Base-by-base conservation (phyloP, 2,113 vertebrate species). In the Lethenteron reissneri region DNA sequence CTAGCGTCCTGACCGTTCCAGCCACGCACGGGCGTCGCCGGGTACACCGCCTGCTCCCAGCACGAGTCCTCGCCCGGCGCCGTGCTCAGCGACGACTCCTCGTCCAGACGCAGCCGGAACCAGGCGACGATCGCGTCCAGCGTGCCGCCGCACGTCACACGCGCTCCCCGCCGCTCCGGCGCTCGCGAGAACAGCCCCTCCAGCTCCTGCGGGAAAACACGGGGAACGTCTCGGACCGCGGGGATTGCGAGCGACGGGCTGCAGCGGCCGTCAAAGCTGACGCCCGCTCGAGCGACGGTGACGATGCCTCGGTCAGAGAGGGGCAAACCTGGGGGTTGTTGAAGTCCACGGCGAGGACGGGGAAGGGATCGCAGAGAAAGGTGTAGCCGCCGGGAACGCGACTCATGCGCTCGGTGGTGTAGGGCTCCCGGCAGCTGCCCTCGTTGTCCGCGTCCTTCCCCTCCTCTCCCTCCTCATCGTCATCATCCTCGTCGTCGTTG, bases 41-140 rank as follows among this genome's bases (percentile, higher is more conserved):
- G 92, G 76, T 92, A 99, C 74, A 97, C 83, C 74, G 92, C 92
- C 78, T 99, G 92, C 70, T 99, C 94, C 94, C 94, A 99, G 76
- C 94, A 99, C 0, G 88, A 94, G 75, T 95, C 86, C 76, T 94
- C 90, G 73, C 82, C 82, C 2, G 94, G 94, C 75, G 84, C 87
- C 2, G 94, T 99, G 21, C 89, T 96, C 1, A 99, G 77, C 77
- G 80, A 78, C 72, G 83, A 84, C 68, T 95, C 87, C 17, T 89
- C 83, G 72, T 99, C 92, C 70, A 99, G 84, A 59, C 91, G 90
- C 15, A 99, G 85, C 41, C 88, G 84, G 84, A 99, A 99, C 94
- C 94, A 97, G 57, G 94, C 82, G 17, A 89, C 84, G 76, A 99
- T 2, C 70, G 91, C 90, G 74, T 99, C 92, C 68, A 96, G 76